Base-by-base conservation (phyloP, 2,797 vertebrate genomes). In the Diplodus sargus region DNA sequence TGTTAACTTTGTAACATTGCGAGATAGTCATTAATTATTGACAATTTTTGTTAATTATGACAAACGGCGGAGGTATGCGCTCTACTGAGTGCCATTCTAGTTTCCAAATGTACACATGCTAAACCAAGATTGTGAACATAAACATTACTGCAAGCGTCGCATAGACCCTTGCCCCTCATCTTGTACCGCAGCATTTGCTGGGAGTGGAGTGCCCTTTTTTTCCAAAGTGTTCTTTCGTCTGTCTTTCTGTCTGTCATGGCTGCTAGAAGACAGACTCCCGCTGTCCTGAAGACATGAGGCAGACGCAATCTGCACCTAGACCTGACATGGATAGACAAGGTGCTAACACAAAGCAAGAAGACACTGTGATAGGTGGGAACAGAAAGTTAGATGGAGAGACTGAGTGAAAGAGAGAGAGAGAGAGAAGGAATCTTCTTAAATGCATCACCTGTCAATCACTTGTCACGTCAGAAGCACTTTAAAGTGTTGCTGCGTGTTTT, bases 241-340 rank as follows among this genome's bases (percentile, higher is more conserved):
- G 57, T 79, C 65, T 71, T 23, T 68, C 71, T 81, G 25, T 80
- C 53, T 59, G 45, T 72, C 62, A 39, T 20, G 52, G 20, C 63
- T 71, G 51, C 56, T 48, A 28, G 4, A 80, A 73, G 69, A 82
- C 56, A 51, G 61, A 84, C 57, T 76, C 77, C 68, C 3, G 43
- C 75, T 77, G 87, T 81, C 71, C 39, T 53, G 42, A 67, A 81
- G 85, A 88, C 83, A 78, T 0, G 45, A 82, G 57, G 30, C 88
- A 90, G 87, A 84, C 70, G 34, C 67, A 59, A 63, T 76, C 72
- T 80, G 81, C 51, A 83, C 73, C 76, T 70, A 79, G 72, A 85
- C 82, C 81, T 89, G 85, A 87, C 84, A 81, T 25, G 25, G 74
- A 79, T 5, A 78, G 87, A 90, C 84, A 88, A 83, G 78, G 76